A percentile compares a stretch with the other conserved stretches of the same genome.
phyloP scores from a whole-genome alignment of 2,888 invertebrate species.

The Gymnoscelis rufifasciata region DNA sequence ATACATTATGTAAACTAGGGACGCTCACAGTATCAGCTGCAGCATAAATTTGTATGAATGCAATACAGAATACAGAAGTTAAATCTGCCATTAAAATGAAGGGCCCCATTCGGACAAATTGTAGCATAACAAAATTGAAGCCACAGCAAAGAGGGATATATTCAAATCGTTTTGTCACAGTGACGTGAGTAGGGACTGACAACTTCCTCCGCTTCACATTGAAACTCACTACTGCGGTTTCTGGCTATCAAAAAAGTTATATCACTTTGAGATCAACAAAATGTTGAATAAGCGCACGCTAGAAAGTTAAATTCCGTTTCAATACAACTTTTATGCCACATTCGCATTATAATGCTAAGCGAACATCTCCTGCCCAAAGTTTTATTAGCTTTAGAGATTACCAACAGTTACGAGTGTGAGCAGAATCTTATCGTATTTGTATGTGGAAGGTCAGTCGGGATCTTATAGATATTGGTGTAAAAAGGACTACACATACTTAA shows the following conservation, averaged over 20 bases:
- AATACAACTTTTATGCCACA: slow-evolving; percentile 15
- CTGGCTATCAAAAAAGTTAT: slow-evolving; percentile 45
- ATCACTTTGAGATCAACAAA: slow-evolving; percentile 38
- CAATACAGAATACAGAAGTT: too few relatives aligned
- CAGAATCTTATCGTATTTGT: neutral
- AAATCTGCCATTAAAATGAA: too few relatives aligned
- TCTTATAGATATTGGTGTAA: too few relatives aligned
- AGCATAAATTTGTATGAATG: too few relatives aligned
- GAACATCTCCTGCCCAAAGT: slow-evolving; percentile 9
- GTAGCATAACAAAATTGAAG: neutral
- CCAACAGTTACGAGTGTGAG: slow-evolving; percentile 1
- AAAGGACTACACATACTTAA: too few relatives aligned
- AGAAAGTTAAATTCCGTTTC: slow-evolving; percentile 35
- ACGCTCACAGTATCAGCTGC: too few relatives aligned
- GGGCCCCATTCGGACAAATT: too few relatives aligned
- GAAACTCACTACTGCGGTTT: slow-evolving; percentile 37
- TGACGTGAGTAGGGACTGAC: slow-evolving; percentile 63
- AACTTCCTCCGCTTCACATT: slow-evolving; percentile 49
- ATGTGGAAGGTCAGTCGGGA: neutral
- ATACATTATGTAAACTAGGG: too few relatives aligned
- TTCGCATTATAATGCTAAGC: slow-evolving; percentile 14
- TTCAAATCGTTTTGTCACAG: slow-evolving; percentile 37
- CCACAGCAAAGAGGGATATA: slow-evolving; percentile 6
- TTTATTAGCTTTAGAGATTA: slow-evolving; percentile 17
- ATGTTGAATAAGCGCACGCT: slow-evolving; percentile 28